These are phyloP conservation scores for Pyrgus malvae DNA, from an alignment of 2,888 invertebrate genomes.

Conservation along the genomic window DNA sequence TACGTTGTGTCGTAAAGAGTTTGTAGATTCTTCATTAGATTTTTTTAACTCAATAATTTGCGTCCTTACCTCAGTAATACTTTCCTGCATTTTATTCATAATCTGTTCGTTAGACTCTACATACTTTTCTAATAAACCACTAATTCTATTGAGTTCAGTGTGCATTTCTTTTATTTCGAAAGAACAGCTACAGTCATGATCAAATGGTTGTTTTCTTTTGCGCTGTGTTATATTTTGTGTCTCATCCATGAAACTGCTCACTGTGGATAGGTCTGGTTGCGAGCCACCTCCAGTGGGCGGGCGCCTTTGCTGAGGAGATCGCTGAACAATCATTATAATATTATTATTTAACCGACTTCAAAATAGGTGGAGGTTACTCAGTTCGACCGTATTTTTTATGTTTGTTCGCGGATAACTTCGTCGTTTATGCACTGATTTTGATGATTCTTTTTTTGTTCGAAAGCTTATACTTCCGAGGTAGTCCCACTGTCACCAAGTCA, in stretches of 20 bases:
- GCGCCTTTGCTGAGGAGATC: constrained; percentile 11
- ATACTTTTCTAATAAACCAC: constrained; percentile 26
- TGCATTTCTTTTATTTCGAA: constrained; percentile 22
- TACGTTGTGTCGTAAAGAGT: constrained; percentile 8
- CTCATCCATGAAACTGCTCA: background rate
- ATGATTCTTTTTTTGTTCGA: too few species aligned
- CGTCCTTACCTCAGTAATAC: constrained; percentile 16
- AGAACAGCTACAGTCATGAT: constrained; percentile 21
- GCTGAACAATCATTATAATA: constrained; percentile 12
- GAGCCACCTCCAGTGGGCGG: constrained; percentile 22
- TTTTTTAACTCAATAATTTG: constrained; percentile 12
- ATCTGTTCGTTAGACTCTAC: constrained; percentile 17
- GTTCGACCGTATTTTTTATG: too few species aligned
- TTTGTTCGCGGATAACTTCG: too few species aligned
- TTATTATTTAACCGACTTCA: too few species aligned
- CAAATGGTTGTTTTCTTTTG: constrained; percentile 23
- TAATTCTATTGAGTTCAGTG: constrained; percentile 15
- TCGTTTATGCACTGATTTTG: too few species aligned
- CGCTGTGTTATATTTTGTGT: constrained; percentile 22
- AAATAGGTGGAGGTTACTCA: too few species aligned
- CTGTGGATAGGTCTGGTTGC: constrained; percentile 25
- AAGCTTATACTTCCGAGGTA: too few species aligned
- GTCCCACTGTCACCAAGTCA: too few species aligned
- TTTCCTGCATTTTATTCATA: constrained; percentile 16
- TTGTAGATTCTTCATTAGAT: constrained; percentile 22